Evolutionary conservation across 2,888 invertebrate species (phyloP), one percentile per base, ranked within the genome.

Genomic region (Aproaerema taeniolella): DNA sequence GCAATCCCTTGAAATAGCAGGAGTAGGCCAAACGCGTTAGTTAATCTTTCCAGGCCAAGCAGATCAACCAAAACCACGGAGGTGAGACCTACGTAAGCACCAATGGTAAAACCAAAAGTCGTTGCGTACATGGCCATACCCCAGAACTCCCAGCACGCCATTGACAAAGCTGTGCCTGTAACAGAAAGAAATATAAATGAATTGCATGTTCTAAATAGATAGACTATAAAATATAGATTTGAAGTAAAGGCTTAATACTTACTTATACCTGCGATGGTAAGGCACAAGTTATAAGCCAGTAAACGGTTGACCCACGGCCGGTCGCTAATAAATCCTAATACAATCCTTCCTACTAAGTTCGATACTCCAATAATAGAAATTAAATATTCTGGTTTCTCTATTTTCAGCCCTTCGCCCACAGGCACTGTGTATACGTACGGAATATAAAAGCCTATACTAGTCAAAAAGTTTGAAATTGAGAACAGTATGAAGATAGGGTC

Each of bases 61-160:
- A 98, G 89, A 77, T 98, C 98, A 15, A 98, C 98, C 43, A 98
- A 89, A 49, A 98, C 95, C 38, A 98, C 97, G 13, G 97, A 97
- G 2, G 98, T 98, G 37, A 98, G 88, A n/a, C 97, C 97, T 33
- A 98, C 97, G 72, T 98, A 98, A 42, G 97, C 97, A 51, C 98
- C 97, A 59, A 96, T 95, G 11, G 95, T 94, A 62, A 96, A 94
- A 38, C 98, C 98, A 68, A 94, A 98, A 7, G 92, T 88, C 24
- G 89, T 88, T 14, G 94, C 91, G 75, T 96, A 98, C 39, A 93
- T 58, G 12, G 92, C 90, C 57, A 98, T 88, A 6, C 92, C 87
- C 60, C 88, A 79, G 73, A 94, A 96, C 55, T 91, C 91, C 53
- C 75, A 74, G 75, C 94, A 95, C 49, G 91, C 89, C 66, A 93